A percentile compares a stretch with the other conserved stretches of the same genome.
phyloP scores from a whole-genome alignment of 1,140 invertebrate species.

The Euwallacea fornicatus region DNA sequence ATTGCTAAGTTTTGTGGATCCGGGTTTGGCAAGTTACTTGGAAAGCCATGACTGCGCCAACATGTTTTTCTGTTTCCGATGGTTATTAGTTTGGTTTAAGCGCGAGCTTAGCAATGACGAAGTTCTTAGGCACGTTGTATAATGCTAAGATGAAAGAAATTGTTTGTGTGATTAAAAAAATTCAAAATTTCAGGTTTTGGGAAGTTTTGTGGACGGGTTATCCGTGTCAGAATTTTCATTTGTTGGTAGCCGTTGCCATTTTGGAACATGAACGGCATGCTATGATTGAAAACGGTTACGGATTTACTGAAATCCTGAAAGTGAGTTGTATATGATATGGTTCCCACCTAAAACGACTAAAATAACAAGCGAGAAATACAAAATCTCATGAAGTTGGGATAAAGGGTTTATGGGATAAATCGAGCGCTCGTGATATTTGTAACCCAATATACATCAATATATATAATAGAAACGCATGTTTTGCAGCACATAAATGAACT shows the following conservation, averaged over 20 bases:
- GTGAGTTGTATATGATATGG: conserved; percentile 53
- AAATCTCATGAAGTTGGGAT: no score
- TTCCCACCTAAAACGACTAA: no score
- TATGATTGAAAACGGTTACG: conserved; percentile 88
- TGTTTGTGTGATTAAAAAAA: background rate
- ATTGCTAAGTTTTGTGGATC: conserved; percentile 79
- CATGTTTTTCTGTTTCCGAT: conserved; percentile 98
- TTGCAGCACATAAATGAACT: conserved; percentile 89
- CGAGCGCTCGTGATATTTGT: no score
- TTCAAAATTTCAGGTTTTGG: conserved; percentile 58
- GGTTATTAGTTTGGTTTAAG: conserved; percentile 84
- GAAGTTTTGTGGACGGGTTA: conserved; percentile 88
- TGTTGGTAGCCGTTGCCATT: conserved; percentile 88
- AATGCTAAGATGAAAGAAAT: background rate
- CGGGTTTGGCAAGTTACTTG: conserved; percentile 82
- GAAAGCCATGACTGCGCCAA: conserved; percentile 92
- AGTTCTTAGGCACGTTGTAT: conserved; percentile 62
- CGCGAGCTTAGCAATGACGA: conserved; percentile 75
- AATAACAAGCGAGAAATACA: no score
- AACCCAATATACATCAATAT: background rate
- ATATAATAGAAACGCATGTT: background rate
- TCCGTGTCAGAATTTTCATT: conserved; percentile 92
- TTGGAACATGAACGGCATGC: conserved; percentile 83
- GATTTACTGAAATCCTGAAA: conserved; percentile 95
- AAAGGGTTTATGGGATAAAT: no score